Conservation (phyloP, 2,797 vertebrate species). For the Schizopygopsis pylzovi region DNA sequence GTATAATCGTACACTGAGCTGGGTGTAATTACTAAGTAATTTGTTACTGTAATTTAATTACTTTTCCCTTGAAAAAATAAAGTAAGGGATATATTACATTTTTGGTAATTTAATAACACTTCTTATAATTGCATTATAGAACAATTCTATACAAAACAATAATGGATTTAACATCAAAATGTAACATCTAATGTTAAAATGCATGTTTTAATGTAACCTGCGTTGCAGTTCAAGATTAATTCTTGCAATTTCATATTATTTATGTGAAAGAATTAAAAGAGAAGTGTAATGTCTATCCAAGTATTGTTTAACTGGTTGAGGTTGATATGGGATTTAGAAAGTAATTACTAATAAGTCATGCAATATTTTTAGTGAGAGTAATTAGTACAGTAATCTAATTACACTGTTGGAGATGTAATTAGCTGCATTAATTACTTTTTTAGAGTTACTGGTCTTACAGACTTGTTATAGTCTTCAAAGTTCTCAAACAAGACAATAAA, state of each 20-base stretch:
- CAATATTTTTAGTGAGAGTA: not conserved
- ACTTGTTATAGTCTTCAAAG: not conserved
- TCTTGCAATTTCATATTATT: not conserved
- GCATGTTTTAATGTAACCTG: not conserved
- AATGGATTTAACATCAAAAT: not conserved
- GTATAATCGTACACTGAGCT: not conserved
- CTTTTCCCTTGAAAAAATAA: not conserved
- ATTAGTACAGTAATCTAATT: not conserved
- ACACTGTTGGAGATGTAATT: not conserved
- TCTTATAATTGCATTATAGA: not conserved
- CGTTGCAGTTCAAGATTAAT: not conserved
- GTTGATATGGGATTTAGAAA: not conserved
- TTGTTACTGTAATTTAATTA: not conserved
- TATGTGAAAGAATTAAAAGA: not conserved
- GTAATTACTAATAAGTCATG: not conserved
- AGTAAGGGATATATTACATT: not conserved
- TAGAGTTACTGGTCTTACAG: not conserved
- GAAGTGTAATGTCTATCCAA: not conserved
- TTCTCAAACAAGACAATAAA: not conserved
- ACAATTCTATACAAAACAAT: not conserved
- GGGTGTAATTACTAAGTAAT: not conserved
- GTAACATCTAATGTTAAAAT: no score
- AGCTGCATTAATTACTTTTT: not conserved
- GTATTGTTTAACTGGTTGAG: not conserved
- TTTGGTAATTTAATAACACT: not conserved